phyloP scores from a whole-genome alignment of 2,797 vertebrate genomes.

The Sparidentex hasta region DNA sequence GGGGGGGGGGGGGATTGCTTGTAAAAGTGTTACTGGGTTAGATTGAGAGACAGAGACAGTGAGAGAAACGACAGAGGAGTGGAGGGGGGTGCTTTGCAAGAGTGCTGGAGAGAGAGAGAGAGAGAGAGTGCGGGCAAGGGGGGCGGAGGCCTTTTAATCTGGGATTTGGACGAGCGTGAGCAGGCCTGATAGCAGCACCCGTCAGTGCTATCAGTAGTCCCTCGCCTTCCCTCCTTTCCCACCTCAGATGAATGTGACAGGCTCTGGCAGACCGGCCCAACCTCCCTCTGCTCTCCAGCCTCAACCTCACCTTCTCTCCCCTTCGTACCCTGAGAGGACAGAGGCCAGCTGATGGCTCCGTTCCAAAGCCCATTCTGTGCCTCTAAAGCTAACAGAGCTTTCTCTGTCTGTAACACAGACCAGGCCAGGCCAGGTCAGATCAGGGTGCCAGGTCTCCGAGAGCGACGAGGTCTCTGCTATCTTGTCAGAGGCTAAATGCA shows the following conservation, averaged over 20 bases:
- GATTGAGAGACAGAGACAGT: constrained; percentile 62
- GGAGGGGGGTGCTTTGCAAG: constrained; percentile 46
- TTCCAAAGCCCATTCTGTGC: constrained; percentile 37
- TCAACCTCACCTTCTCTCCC: constrained; percentile 24
- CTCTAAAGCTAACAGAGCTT: constrained; percentile 45
- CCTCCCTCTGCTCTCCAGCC: constrained; percentile 21
- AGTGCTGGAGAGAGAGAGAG: background rate
- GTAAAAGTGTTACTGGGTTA: constrained; percentile 73
- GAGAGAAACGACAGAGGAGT: constrained; percentile 37
- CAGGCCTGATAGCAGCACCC: constrained; percentile 78
- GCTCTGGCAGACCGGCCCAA: constrained; percentile 17
- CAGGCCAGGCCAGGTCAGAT: constrained; percentile 27
- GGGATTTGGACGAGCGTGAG: constrained; percentile 83
- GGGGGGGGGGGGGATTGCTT: constrained; percentile 46
- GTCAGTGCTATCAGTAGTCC: constrained; percentile 62
- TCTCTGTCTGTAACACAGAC: constrained; percentile 48
- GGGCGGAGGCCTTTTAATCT: constrained; percentile 75
- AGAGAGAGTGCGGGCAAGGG: constrained; percentile 33
- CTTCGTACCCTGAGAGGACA: constrained; percentile 22
- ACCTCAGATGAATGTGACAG: constrained; percentile 57
- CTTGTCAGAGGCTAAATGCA: constrained; percentile 68
- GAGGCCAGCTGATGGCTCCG: constrained; percentile 3
- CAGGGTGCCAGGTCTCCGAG: constrained; percentile 46
- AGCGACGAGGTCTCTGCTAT: constrained; percentile 50
- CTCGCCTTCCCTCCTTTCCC: constrained; percentile 33